phyloP scores from a whole-genome alignment of 2,113 vertebrate species.

The Nematolebias whitei region DNA sequence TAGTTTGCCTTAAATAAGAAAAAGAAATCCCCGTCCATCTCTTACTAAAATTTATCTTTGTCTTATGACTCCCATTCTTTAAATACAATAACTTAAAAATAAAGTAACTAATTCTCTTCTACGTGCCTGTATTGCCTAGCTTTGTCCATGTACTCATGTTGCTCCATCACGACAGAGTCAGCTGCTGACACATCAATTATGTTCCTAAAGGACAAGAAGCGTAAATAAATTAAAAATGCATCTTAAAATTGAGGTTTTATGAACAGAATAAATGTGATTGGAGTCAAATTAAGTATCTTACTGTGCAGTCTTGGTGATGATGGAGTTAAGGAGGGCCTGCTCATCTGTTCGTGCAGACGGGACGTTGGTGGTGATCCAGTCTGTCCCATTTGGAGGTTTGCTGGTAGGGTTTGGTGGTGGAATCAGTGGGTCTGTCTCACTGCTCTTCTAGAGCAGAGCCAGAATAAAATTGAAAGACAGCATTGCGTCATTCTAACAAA shows the following conservation, averaged over 20 bases:
- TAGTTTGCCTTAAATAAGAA: background rate
- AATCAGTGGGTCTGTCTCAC: constrained; percentile 87
- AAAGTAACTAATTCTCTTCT: background rate
- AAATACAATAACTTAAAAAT: background rate
- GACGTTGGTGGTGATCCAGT: constrained; percentile 83
- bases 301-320: constrained; percentile 93
- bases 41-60: background rate
- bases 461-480: background rate
- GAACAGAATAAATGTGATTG: background rate
- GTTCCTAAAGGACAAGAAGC: constrained; percentile 79
- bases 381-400: constrained; percentile 88
- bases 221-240: background rate
- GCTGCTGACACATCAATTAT: constrained; percentile 96
- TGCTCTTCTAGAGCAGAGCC: constrained; percentile 53
- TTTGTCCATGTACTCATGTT: constrained; percentile 97
- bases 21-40: background rate
- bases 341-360: constrained; percentile 89
- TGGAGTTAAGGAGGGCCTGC: constrained; percentile 92
- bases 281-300: constrained; percentile 63
- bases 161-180: constrained; percentile 96
- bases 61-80: no score
- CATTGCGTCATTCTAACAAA: background rate
- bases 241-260: background rate
- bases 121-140: constrained; percentile 93
- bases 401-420: constrained; percentile 84